These are phyloP conservation scores for Lasioglossum oenotherae DNA, from an alignment of 2,888 invertebrate genomes.

Conservation along the genomic window DNA sequence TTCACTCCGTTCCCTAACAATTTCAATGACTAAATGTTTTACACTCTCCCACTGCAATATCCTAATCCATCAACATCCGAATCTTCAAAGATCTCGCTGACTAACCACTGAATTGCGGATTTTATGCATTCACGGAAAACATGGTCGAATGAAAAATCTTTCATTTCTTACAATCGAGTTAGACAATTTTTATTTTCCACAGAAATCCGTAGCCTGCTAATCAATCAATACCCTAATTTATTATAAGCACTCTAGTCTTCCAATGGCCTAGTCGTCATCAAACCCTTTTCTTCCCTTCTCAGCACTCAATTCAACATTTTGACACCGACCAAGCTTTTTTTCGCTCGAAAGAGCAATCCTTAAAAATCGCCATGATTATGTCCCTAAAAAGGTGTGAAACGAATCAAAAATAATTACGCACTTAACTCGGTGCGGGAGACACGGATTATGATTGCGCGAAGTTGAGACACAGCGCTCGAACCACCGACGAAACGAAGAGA, in stretches of 20 bases:
- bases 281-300: neutral
- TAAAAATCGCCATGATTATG: neutral
- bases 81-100: too few relatives aligned
- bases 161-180: too few relatives aligned
- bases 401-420: neutral
- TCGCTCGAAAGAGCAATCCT: neutral
- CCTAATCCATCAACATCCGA: too few relatives aligned
- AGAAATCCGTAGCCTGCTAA: too few relatives aligned
- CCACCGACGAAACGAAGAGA: constrained; percentile 7
- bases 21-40: too few relatives aligned
- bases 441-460: neutral
- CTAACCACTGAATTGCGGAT: too few relatives aligned
- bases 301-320: neutral
- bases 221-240: neutral
- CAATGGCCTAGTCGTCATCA: neutral
- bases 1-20: neutral
- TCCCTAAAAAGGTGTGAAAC: neutral
- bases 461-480: neutral
- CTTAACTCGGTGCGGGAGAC: neutral
- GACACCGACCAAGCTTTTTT: neutral
- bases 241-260: neutral
- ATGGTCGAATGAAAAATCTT: too few relatives aligned
- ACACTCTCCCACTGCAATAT: too few relatives aligned
- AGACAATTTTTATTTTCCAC: too few relatives aligned
- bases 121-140: too few relatives aligned